Evolutionary conservation across 2,113 vertebrate genomes (phyloP), one percentile per base, ranked within the genome.

Genomic region (Hippocampus guttulatus): DNA sequence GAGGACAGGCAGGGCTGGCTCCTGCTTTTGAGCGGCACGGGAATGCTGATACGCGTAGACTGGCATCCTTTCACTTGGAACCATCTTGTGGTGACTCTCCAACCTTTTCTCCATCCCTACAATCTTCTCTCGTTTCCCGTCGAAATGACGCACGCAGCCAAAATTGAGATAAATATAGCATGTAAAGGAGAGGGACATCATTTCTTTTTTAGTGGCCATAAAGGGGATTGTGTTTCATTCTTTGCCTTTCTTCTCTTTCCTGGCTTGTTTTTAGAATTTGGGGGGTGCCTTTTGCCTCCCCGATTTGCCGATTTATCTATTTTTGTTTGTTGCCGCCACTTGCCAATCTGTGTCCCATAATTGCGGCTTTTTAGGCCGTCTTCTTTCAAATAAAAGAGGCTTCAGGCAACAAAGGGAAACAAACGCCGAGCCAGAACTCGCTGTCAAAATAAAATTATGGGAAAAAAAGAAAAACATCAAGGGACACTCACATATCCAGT

Each of bases 61-160:
- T 87, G 81, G 81, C 79, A 79, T 79, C 71, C 79, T 63, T 75
- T 84, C 75, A 73, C 57, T 77, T 79, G 71, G 83, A 82, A 84
- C 81, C 64, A 61, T 76, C 66, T 69, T 60, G 30, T 33, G 30
- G 58, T 33, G 51, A 65, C 40, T 66, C 49, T 64, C 2, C 67
- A 65, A 52, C 65, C 41, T 52, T 45, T 51, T 43, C 69, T 65
- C 54, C 71, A 62, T 52, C 30, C 67, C 52, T 55, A 60, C 33
- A 52, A 40, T 63, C 49, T 64, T 63, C 25, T 63, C 60, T 66
- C 51, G 33, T 68, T 64, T 67, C 38, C 67, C 75, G 70, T 67
- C 65, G 69, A 66, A 81, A 77, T 30, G 23, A 41, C 2, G 5
- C 0, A 21, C 71, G 69, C 66, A 75, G 69, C 82, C 82, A 77